These are phyloP conservation scores for Odontesthes bonariensis DNA, from an alignment of 2,113 vertebrate species.

Conservation along the genomic window DNA sequence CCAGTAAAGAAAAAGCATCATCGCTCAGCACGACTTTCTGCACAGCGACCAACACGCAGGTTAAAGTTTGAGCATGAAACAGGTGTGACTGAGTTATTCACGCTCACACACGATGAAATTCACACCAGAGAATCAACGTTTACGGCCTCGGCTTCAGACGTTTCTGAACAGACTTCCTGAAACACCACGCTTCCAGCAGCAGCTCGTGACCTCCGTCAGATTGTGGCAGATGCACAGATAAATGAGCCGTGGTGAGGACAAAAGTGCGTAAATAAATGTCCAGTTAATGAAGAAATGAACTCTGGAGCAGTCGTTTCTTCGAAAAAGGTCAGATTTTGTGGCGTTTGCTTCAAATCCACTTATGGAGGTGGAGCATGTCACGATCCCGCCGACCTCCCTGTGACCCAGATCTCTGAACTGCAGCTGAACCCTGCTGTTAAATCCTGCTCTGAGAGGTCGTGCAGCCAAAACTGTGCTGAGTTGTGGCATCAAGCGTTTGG, in stretches of 20 bases:
- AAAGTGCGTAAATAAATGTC: background rate
- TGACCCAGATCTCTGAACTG: constrained; percentile 16
- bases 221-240: background rate
- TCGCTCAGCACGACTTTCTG: too few species aligned
- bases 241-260: background rate
- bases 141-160: too few species aligned
- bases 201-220: background rate
- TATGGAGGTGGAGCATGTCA: constrained; percentile 6
- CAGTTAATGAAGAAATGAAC: background rate
- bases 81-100: too few species aligned
- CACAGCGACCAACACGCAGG: too few species aligned
- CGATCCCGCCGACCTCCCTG: background rate
- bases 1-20: too few species aligned
- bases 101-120: too few species aligned
- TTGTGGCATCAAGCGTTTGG: constrained; percentile 10
- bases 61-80: too few species aligned
- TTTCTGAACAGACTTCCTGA: too few species aligned
- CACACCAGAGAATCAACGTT: too few species aligned
- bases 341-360: constrained; percentile 10
- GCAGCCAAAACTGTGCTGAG: constrained; percentile 3
- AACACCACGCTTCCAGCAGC: background rate
- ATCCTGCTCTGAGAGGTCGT: constrained; percentile 15
- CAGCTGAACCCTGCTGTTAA: constrained; percentile 27
- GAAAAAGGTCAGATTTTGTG: background rate
- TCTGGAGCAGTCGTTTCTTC: background rate